phyloP scores from a whole-genome alignment of 1,140 invertebrate genomes.

The Atta cephalotes region DNA sequence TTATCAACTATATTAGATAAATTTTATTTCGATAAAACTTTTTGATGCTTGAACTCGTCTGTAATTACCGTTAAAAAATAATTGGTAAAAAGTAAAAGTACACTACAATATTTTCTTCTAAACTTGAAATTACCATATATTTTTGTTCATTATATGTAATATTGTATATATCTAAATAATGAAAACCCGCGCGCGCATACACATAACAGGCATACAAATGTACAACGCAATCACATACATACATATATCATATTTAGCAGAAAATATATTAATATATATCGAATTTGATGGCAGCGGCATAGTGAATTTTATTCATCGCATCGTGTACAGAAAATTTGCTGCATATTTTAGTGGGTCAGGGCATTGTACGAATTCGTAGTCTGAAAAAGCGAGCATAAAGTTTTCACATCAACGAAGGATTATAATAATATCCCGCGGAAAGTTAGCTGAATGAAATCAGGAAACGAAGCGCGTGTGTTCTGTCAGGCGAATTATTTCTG shows the following conservation, averaged over 20 bases:
- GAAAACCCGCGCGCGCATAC: neutral
- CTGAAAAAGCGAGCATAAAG: constrained; percentile 37
- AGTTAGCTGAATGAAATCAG: constrained; percentile 50
- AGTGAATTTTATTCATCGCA: constrained; percentile 29
- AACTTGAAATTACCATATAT: neutral
- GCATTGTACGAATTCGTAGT: constrained; percentile 42
- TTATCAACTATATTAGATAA: constrained; percentile 9
- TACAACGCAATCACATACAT: no score
- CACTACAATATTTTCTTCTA: neutral
- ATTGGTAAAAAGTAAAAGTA: neutral
- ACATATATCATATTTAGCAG: neutral
- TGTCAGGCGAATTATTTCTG: constrained; percentile 29
- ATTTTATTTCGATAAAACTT: constrained; percentile 11
- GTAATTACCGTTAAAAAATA: constrained; percentile 11
- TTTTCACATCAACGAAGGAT: constrained; percentile 47
- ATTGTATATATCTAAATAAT: constrained; percentile 6
- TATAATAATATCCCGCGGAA: constrained; percentile 41
- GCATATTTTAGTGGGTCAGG: constrained; percentile 46
- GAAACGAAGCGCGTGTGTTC: constrained; percentile 12
- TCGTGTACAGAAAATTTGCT: neutral
- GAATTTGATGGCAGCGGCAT: neutral
- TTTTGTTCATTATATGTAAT: neutral
- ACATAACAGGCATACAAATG: no score
- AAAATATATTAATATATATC: neutral
- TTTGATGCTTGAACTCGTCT: no score